Conservation (phyloP, 2,888 invertebrate genomes). For the Sarcophaga carnaria region DNA sequence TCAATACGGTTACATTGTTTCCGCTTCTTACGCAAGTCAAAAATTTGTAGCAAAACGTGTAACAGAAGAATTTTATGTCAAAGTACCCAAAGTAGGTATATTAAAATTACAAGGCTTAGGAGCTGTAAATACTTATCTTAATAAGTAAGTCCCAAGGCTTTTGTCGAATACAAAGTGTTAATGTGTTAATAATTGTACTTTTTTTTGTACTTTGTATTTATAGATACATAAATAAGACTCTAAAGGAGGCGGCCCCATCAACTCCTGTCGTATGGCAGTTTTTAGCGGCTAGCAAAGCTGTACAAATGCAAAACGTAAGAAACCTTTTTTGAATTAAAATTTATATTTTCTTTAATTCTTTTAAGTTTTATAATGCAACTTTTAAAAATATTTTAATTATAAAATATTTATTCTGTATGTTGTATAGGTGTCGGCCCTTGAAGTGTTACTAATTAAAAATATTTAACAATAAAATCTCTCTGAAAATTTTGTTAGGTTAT, state of each 20-base stretch:
- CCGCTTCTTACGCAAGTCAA: slow-evolving; percentile 71
- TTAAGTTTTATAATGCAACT: no score
- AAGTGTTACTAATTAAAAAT: no score
- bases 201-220: background rate
- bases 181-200: background rate
- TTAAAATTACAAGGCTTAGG: slow-evolving; percentile 71
- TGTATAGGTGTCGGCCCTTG: no score
- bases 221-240: slow-evolving; percentile 70
- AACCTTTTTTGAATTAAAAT: background rate
- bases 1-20: slow-evolving; percentile 74
- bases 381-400: no score
- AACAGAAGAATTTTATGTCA: slow-evolving; percentile 74
- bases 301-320: slow-evolving; percentile 68
- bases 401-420: no score
- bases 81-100: slow-evolving; percentile 75
- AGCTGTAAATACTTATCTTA: slow-evolving; percentile 75
- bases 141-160: slow-evolving; percentile 73
- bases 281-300: slow-evolving; percentile 64
- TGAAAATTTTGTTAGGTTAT: no score
- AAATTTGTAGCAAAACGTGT: slow-evolving; percentile 75
- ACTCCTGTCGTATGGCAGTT: slow-evolving; percentile 74
- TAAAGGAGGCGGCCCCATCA: slow-evolving; percentile 18
- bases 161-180: background rate
- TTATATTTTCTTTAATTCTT: no score
- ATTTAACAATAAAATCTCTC: no score